Base-by-base conservation (phyloP, 2,888 invertebrate genomes). In the Ornithoptera priamus region DNA sequence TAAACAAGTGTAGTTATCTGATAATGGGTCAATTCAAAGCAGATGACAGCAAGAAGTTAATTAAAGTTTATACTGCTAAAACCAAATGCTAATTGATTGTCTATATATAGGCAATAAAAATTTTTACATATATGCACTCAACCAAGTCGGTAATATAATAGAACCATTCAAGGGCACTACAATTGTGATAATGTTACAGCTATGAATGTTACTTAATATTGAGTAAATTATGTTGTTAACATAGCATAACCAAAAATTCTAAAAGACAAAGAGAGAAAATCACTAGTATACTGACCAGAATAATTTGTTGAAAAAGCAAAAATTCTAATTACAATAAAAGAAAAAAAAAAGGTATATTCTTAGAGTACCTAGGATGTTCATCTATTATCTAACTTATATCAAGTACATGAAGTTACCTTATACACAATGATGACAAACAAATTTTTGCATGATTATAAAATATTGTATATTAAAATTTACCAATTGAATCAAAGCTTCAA, bases 151-250 rank as follows among this genome's bases (percentile, higher is more conserved):
- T 53, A 53, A 53, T n/a, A 53, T 7, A 53, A 53, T 53, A 18
- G n/a, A 18, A 53, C 53, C 53, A 53, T 53, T 60, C 66, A 66
- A 66, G 66, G 66, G 30, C 30, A 66, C n/a, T 50, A 46, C 50
- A 60, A 50, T 24, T 66, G 59, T 60, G 50, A 60, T 66, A n/a
- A 46, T 65, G 59, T 65, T 59, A 59, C 65, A 42, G 24, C 46
- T 46, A 59, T 42, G 58, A 59, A 12, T 46, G 42, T 65, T 12
- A 59, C 59, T 65, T 59, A 53, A 53, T 53, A 53, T 53, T 6
- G n/a, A 53, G 53, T 18, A 6, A n/a, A n/a, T 53, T 53, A 53
- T 18, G n/a, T n/a, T 7, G 6, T 53, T 53, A 18, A n/a, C 5
- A n/a, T n/a, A 7, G 1, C 53, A n/a, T n/a, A n/a, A 53, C 18